Evolutionary conservation across 2,888 invertebrate species (phyloP).

Genomic region (Callosobruchus maculatus): DNA sequence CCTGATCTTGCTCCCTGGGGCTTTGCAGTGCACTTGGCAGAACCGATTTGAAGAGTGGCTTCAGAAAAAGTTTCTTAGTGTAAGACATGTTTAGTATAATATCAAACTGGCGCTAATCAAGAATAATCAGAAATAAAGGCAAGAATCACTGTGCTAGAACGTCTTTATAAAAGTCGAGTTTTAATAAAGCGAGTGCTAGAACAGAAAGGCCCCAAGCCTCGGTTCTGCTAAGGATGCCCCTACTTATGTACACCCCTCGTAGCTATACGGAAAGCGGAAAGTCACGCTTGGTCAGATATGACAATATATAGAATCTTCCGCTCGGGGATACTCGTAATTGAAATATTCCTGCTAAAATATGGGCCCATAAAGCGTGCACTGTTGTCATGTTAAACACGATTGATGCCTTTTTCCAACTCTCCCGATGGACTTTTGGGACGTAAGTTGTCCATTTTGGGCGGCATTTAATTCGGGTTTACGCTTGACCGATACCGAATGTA

Average conservation of each 20-base stretch:
- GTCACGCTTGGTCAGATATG: constrained; percentile 26
- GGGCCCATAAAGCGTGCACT: constrained; percentile 40
- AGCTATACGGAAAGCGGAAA: constrained; percentile 9
- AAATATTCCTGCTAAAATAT: constrained; percentile 47
- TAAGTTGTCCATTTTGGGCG: background rate
- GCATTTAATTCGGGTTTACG: background rate
- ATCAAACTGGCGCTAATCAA: no score
- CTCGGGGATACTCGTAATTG: constrained; percentile 40
- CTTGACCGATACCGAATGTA: background rate
- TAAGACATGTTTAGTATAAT: no score
- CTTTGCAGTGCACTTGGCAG: no score
- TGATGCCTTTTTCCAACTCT: constrained; percentile 32
- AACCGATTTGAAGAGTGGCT: no score
- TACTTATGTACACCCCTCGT: constrained; percentile 5
- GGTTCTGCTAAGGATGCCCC: no score
- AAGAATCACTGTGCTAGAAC: no score
- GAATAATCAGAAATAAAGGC: no score
- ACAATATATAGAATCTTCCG: constrained; percentile 42
- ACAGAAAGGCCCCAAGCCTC: no score
- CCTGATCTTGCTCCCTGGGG: no score
- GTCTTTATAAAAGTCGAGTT: no score
- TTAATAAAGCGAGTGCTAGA: no score
- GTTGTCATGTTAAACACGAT: constrained; percentile 45
- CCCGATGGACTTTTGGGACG: background rate
- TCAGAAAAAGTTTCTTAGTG: no score